These are phyloP conservation scores for Hemibagrus guttatus DNA, from an alignment of 2,797 vertebrate genomes.

Conservation along the genomic window DNA sequence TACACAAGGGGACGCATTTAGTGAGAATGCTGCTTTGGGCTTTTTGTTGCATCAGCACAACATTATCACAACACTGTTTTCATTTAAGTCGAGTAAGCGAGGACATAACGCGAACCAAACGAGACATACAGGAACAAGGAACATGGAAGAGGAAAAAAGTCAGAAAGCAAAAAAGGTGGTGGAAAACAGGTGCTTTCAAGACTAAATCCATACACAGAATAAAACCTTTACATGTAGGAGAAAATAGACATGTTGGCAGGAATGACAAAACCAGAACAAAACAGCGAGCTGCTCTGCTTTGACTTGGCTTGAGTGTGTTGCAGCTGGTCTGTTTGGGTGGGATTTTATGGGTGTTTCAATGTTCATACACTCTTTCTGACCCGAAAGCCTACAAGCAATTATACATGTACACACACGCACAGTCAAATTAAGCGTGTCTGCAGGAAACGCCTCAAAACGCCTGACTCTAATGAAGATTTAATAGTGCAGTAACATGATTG, in stretches of 20 bases:
- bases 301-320: not conserved
- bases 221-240: not conserved
- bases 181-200: slow-evolving; percentile 4
- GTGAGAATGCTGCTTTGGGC: not conserved
- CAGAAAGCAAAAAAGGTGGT: slow-evolving; percentile 14
- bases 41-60: slow-evolving; percentile 2
- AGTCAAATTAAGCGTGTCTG: slow-evolving; percentile 13
- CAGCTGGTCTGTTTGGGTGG: slow-evolving; percentile 18
- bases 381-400: not conserved
- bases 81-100: not conserved
- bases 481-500: slow-evolving; percentile 37
- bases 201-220: not conserved
- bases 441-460: slow-evolving; percentile 36
- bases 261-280: not conserved
- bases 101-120: not conserved
- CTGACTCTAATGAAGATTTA: slow-evolving; percentile 56
- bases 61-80: not conserved
- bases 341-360: slow-evolving; percentile 6
- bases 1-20: slow-evolving; percentile 3
- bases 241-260: not conserved
- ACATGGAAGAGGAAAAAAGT: not conserved
- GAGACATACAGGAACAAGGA: slow-evolving; percentile 5
- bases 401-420: slow-evolving; percentile 25
- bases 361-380: not conserved
- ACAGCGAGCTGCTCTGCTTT: slow-evolving; percentile 2